Evolutionary conservation across 2,113 vertebrate species (phyloP).

Genomic region (Notothenia rossii): DNA sequence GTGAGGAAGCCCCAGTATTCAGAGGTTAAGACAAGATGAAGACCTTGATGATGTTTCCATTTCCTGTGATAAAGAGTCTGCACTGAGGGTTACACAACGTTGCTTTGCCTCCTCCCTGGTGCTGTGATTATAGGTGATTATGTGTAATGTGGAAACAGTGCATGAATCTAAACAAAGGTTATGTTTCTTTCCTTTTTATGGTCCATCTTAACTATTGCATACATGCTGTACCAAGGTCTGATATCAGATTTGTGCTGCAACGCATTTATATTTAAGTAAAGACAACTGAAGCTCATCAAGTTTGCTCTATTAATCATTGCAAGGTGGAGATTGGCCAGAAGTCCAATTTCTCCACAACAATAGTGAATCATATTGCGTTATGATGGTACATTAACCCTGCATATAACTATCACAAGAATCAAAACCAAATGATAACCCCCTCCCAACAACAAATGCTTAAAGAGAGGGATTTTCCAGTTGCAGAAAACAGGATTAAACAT

Average conservation of each 20-base stretch:
- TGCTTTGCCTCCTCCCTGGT: neutral
- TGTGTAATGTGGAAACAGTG: too few relatives aligned
- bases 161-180: too few relatives aligned
- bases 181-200: too few relatives aligned
- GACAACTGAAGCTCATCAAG: neutral
- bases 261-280: neutral
- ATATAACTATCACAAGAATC: slow-evolving; percentile 20
- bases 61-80: neutral
- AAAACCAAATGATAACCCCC: slow-evolving; percentile 13
- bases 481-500: slow-evolving; percentile 49
- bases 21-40: neutral
- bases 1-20: too few relatives aligned
- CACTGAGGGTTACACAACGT: neutral
- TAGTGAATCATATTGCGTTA: neutral
- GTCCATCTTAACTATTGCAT: too few relatives aligned
- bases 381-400: neutral
- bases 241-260: too few relatives aligned
- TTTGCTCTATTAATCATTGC: neutral
- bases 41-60: neutral
- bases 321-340: neutral
- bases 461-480: slow-evolving; percentile 40
- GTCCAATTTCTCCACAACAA: neutral
- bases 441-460: slow-evolving; percentile 35
- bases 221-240: too few relatives aligned
- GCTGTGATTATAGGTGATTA: too few relatives aligned